These are phyloP conservation scores for Ectropis crepuscularia DNA, from an alignment of 2,888 invertebrate genomes.

Conservation along the genomic window DNA sequence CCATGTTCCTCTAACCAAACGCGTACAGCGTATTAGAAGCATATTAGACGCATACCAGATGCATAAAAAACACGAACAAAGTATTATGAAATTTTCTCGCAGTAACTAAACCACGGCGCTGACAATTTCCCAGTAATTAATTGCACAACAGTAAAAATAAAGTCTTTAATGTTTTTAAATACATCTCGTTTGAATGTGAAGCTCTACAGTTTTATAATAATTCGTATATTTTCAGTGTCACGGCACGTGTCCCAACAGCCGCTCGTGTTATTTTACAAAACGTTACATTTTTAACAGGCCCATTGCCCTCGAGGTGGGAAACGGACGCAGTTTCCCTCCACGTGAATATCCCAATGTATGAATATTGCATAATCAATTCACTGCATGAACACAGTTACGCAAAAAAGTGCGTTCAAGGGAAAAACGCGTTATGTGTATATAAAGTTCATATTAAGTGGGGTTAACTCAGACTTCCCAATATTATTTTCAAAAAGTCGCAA, in stretches of 20 bases:
- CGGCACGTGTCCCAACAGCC: slow-evolving; percentile 49
- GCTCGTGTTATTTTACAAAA: slow-evolving; percentile 57
- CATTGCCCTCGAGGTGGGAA: slow-evolving; percentile 38
- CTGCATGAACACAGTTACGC: background rate
- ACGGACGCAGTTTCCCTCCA: slow-evolving; percentile 46
- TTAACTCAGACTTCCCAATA: too few relatives aligned
- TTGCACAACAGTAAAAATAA: slow-evolving; percentile 8
- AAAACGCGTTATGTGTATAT: too few relatives aligned
- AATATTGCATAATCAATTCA: slow-evolving; percentile 27
- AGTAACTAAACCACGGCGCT: too few relatives aligned
- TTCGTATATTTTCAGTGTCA: slow-evolving; percentile 47
- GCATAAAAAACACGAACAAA: too few relatives aligned
- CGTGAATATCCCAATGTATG: slow-evolving; percentile 39
- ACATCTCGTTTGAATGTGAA: slow-evolving; percentile 53
- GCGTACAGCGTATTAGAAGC: too few relatives aligned
- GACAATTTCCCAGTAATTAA: background rate
- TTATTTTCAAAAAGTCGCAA: too few relatives aligned
- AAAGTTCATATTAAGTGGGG: too few relatives aligned
- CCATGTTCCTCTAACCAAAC: too few relatives aligned
- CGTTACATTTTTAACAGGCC: slow-evolving; percentile 57
- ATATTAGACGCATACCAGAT: too few relatives aligned
- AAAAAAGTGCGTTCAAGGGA: too few relatives aligned
- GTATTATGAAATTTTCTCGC: too few relatives aligned
- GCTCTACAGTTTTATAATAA: slow-evolving; percentile 54
- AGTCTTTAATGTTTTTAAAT: slow-evolving; percentile 32